phyloP scores from a whole-genome alignment of 2,113 vertebrate species.

The Leptocoma aspasia region DNA sequence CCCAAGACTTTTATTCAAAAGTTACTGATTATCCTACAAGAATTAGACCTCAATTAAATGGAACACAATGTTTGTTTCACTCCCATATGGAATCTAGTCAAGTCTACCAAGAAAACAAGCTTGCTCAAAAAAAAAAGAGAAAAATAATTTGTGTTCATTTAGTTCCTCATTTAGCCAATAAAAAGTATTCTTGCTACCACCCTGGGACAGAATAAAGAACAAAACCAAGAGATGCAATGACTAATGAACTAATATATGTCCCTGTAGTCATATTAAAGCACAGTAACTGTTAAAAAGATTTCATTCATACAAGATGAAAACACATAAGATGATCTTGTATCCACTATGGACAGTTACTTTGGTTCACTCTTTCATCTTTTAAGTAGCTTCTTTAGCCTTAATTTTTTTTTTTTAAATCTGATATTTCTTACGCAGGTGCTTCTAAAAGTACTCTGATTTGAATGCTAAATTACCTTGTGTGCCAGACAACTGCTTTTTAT shows the following conservation, averaged over 20 bases:
- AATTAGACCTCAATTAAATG: background rate
- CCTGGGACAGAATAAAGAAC: background rate
- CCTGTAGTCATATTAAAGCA: background rate
- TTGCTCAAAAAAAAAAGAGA: background rate
- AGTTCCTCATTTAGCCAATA: background rate
- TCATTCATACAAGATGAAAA: background rate
- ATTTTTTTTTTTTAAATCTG: background rate
- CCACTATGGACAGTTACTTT: background rate
- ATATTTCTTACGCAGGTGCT: background rate
- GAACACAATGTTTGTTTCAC: background rate
- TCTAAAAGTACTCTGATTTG: background rate
- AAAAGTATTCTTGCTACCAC: background rate
- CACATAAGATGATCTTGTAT: background rate
- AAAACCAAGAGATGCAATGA: background rate
- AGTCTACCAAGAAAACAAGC: background rate
- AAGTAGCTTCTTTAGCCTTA: slow-evolving; percentile 6
- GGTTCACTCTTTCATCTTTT: slow-evolving; percentile 21
- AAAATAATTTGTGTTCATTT: background rate
- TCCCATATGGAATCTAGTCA: background rate
- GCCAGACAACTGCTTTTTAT: background rate
- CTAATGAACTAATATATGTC: background rate
- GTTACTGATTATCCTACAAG: background rate
- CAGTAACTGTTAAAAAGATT: background rate
- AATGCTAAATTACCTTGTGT: slow-evolving; percentile 5
- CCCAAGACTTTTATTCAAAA: background rate